phyloP scores from a whole-genome alignment of 2,888 invertebrate genomes.

The Drosophila borborema region DNA sequence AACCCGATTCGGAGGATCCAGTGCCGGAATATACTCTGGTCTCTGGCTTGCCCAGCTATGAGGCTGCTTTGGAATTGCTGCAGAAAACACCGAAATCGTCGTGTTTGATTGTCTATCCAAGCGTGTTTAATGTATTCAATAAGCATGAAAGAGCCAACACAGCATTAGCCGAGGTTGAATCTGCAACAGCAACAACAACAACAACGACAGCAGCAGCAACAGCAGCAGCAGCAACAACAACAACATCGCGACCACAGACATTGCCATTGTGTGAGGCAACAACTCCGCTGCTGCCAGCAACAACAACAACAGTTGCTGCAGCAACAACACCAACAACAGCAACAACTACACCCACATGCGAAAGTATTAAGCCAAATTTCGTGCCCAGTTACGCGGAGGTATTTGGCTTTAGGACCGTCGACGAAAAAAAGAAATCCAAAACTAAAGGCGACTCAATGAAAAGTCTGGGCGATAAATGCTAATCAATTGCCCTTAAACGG shows the following conservation, averaged over 20 bases:
- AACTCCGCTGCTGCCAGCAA: conserved; percentile 46
- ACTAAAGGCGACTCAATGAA: conserved; percentile 44
- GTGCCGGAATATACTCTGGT: conserved; percentile 88
- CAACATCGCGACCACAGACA: conserved; percentile 37
- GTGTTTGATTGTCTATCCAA: conserved; percentile 83
- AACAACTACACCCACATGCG: conserved; percentile 60
- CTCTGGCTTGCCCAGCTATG: conserved; percentile 88
- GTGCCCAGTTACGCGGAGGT: conserved; percentile 75
- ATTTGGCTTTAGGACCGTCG: conserved; percentile 65
- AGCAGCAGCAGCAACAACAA: conserved; percentile 31
- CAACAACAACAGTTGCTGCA: conserved; percentile 18
- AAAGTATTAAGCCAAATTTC: conserved; percentile 62
- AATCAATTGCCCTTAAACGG: conserved; percentile 6
- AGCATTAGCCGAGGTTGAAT: conserved; percentile 46
- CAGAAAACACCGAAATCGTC: conserved; percentile 83
- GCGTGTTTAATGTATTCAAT: conserved; percentile 82
- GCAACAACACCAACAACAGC: conserved; percentile 35
- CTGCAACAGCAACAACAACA: conserved; percentile 32
- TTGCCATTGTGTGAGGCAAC: conserved; percentile 55
- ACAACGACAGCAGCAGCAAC: conserved; percentile 26
- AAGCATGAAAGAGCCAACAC: conserved; percentile 72
- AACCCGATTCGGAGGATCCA: conserved; percentile 85
- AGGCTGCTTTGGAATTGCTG: conserved; percentile 87
- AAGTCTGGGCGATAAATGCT: conserved; percentile 58
- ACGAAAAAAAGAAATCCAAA: conserved; percentile 67